These are phyloP conservation scores for Solenodon paradoxus DNA, from an alignment of 2,113 vertebrate species.

Conservation along the genomic window DNA sequence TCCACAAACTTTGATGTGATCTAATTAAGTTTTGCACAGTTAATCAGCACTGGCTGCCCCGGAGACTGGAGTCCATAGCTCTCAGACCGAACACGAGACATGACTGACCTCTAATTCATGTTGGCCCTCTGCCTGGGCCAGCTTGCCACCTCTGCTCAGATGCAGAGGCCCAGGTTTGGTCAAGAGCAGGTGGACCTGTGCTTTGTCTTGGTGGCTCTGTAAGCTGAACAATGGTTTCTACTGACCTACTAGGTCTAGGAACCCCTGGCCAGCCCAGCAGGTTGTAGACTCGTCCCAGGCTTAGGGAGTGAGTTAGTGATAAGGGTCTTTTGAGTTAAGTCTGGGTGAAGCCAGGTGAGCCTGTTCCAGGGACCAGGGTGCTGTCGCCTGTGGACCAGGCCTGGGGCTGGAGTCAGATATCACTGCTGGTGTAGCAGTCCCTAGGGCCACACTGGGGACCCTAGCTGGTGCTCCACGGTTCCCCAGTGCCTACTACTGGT, in stretches of 20 bases:
- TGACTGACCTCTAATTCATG: not conserved
- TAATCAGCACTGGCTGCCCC: constrained; percentile 76
- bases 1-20: constrained; percentile 76
- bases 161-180: not conserved
- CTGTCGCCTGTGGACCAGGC: too few relatives aligned
- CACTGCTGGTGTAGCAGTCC: not conserved
- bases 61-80: not conserved
- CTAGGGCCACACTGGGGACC: not conserved
- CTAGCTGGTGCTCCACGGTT: not conserved
- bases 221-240: not conserved
- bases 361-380: not conserved
- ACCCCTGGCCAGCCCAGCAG: not conserved
- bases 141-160: not conserved
- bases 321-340: not conserved
- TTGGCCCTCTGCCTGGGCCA: not conserved
- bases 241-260: too few relatives aligned
- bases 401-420: too few relatives aligned
- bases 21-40: constrained; percentile 82
- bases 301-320: not conserved
- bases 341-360: not conserved
- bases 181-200: rapidly evolving
- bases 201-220: rapidly evolving
- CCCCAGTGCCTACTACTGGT: too few relatives aligned
- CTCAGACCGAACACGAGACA: not conserved
- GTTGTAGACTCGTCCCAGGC: too few relatives aligned